Evolutionary conservation across 1,140 invertebrate genomes (phyloP), one percentile per base, ranked within the genome.

Genomic region (Papilio dardanus): DNA sequence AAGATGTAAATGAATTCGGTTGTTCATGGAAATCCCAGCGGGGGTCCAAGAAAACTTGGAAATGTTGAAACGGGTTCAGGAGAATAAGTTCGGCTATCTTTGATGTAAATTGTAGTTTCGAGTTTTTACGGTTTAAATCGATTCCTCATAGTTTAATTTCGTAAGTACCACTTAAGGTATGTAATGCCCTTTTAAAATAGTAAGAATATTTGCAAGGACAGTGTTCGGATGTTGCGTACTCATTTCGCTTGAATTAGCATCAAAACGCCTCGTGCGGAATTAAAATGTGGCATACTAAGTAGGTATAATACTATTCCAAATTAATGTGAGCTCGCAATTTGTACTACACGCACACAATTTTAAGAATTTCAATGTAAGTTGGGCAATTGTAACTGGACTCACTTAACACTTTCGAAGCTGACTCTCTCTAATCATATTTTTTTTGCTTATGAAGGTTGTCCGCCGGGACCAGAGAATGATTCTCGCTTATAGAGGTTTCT

Each of bases 161-260:
- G 3, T 21, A 58, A 58, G 16, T 14, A 62, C 14, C 19, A 19
- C 31, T 67, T 5, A 33, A 31, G 65, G 19, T 1, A 21, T 67
- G 14, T 7, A 35, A 21, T 67, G 31, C 33, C 19, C n/a, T 66
- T 33, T 35, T 66, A 33, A 66, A 24, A 42, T 37, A 69, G 19
- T 67, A 35, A 21, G 33, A 37, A 42, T 69, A 21, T 21, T 16
- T 35, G 33, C 67, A 69, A 69, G 67, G 67, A 69, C 33, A 40
- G n/a, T 33, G 77, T 71, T 75, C 77, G 74, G 77, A 78, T 78
- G 74, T 76, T 69, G 67, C 50, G 78, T 68, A 68, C 78, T 79
- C 78, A 75, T 73, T 76, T 71, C 46, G 31, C 24, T 35, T 76
- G 24, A 71, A 76, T 76, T 69, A 71, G 67, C 67, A 30, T 69